These are phyloP conservation scores for Gambusia yucatana DNA, from an alignment of 2,797 vertebrate species.

Conservation along the genomic window DNA sequence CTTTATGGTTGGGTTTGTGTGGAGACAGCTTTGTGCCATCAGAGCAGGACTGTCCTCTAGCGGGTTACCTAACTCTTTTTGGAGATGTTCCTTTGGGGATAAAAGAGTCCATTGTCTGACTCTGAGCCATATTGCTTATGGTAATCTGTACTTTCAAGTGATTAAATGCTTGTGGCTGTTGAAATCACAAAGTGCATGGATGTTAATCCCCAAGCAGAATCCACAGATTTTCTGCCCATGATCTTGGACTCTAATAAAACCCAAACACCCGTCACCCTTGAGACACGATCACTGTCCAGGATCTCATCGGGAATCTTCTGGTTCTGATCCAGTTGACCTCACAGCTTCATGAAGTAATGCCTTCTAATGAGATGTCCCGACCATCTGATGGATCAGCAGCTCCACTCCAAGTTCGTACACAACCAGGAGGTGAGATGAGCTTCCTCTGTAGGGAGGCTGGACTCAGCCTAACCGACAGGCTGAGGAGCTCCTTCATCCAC, in stretches of 20 bases:
- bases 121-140: conserved; percentile 21
- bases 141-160: conserved; percentile 29
- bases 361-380: neutral
- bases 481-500: no score
- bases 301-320: neutral
- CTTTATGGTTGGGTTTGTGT: neutral
- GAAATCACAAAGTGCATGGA: conserved; percentile 28
- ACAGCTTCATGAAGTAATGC: neutral
- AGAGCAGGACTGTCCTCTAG: neutral
- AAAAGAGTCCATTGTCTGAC: conserved; percentile 26
- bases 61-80: conserved; percentile 10
- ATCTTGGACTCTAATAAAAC: conserved; percentile 22
- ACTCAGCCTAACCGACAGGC: no score
- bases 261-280: neutral
- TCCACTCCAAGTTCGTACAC: neutral
- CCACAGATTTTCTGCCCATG: conserved; percentile 37
- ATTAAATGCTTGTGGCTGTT: conserved; percentile 15
- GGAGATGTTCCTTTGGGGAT: conserved; percentile 4
- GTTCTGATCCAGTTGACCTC: neutral
- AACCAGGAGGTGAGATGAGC: no score
- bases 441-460: no score
- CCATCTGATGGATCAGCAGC: neutral
- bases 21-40: neutral
- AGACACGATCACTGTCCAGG: neutral
- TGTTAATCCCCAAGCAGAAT: conserved; percentile 51